Percentiles rank a stretch among this genome's conserved stretches.
These are phyloP conservation scores for Mustela nigripes DNA, from an alignment of 2,113 vertebrate genomes.

Conservation along the genomic window DNA sequence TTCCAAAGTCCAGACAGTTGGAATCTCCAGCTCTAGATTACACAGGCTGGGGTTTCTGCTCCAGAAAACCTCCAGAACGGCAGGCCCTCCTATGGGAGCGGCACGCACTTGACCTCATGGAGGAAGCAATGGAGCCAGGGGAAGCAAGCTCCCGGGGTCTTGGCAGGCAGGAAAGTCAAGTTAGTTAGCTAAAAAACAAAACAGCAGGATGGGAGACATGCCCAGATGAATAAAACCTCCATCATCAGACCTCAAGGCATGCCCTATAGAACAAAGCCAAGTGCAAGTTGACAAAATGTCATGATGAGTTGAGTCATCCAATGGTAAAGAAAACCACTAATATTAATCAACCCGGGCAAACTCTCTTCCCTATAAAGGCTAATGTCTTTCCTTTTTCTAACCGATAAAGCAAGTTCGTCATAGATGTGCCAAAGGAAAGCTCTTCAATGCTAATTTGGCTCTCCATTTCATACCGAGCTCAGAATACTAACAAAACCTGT, in stretches of 20 bases:
- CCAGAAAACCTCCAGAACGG: not conserved
- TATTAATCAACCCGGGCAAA: not conserved
- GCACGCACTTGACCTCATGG: not conserved
- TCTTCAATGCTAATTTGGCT: constrained; percentile 53
- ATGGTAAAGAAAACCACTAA: constrained; percentile 33
- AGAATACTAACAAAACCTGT: constrained; percentile 73
- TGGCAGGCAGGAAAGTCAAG: constrained; percentile 55
- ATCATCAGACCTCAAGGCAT: constrained; percentile 35
- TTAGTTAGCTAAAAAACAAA: constrained; percentile 17
- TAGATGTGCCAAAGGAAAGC: constrained; percentile 61
- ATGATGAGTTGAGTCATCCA: constrained; percentile 48
- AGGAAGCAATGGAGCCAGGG: not conserved
- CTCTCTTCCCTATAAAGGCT: not conserved
- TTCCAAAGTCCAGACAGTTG: not conserved
- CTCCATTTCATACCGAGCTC: not conserved
- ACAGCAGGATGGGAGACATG: not conserved
- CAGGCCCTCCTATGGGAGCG: not conserved
- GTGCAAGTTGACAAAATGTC: not conserved
- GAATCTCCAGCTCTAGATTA: not conserved
- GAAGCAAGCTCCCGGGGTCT: not conserved
- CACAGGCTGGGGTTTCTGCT: not conserved
- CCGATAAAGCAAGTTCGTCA: constrained; percentile 41
- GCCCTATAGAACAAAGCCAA: constrained; percentile 3
- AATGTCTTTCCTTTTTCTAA: not conserved
- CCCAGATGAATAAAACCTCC: not conserved